Evolutionary conservation across 1,140 invertebrate species (phyloP), one percentile per base, ranked within the genome.

Genomic region (Drosophila mauritiana): DNA sequence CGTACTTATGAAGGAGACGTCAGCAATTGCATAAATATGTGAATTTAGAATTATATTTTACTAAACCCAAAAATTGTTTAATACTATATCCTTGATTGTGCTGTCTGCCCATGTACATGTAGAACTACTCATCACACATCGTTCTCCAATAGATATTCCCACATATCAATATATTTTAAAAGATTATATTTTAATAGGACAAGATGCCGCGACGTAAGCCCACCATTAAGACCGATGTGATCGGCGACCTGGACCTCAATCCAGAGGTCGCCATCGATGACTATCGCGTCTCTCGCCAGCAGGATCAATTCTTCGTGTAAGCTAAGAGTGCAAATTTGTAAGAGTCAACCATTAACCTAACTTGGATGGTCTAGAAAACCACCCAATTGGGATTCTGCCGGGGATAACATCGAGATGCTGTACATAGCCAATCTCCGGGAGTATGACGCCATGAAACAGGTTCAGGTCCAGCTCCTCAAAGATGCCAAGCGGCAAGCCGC

Each of bases 141-240:
- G 43, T 51, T 42, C 8, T 2, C 37, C 13, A 11, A 17, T 4
- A 40, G 2, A 56, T 40, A 36, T 36, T 36, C 10, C 10, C 12
- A 48, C 13, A 17, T 7, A 27, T 34, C 49, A 48, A 56, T 56
- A 59, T 10, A 51, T 20, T 36, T 13, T 12, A 37, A 11, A 46
- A 42, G 11, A n/a, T 22, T 25, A 13, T 27, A 27, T 17, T 17
- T 7, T n/a, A n/a, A 34, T 11, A 3, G 48, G 5, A 12, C 17
- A 80, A 55, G 22, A 91, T 91, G 90, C 82, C 90, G 51, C 90
- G 85, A 7, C 72, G 7, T n/a, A 85, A 80, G 63, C 90, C 90
- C 13, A 91, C 86, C 3, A 10, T 46, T 0, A 90, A 85, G 49
- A 81, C 79, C 57, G 90, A 91, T 80, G 80, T 91, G 11, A 86